phyloP scores from a whole-genome alignment of 2,797 vertebrate species.

The Melanotaenia boesemani region DNA sequence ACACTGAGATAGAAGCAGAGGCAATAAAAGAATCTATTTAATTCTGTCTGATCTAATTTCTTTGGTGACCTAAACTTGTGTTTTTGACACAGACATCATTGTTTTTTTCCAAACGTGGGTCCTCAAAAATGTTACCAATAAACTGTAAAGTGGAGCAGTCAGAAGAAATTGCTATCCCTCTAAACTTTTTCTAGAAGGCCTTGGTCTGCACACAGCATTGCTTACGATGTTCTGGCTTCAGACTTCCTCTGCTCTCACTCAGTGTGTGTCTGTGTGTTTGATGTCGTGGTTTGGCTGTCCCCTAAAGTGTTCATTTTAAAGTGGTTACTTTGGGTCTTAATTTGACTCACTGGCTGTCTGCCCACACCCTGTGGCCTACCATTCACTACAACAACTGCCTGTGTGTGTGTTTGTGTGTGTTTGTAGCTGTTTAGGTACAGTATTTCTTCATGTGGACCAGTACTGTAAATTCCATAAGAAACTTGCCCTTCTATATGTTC shows the following conservation, averaged over 20 bases:
- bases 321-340: slow-evolving; percentile 84
- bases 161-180: slow-evolving; percentile 47
- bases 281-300: slow-evolving; percentile 91
- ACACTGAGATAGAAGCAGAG: not conserved
- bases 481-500: slow-evolving; percentile 40
- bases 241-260: slow-evolving; percentile 66
- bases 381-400: slow-evolving; percentile 71
- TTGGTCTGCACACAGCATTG: slow-evolving; percentile 63
- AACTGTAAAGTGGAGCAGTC: slow-evolving; percentile 53
- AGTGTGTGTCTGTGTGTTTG: slow-evolving; percentile 75
- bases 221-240: slow-evolving; percentile 66
- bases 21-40: slow-evolving; percentile 13
- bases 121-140: slow-evolving; percentile 61
- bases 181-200: slow-evolving; percentile 48
- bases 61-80: slow-evolving; percentile 39
- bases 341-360: slow-evolving; percentile 86
- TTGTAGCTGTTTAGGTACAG: slow-evolving; percentile 26
- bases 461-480: slow-evolving; percentile 56
- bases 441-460: slow-evolving; percentile 44
- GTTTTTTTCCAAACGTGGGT: slow-evolving; percentile 55
- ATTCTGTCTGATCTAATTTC: slow-evolving; percentile 19
- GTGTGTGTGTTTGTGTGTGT: slow-evolving; percentile 34
- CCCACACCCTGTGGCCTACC: slow-evolving; percentile 87
- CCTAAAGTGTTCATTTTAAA: slow-evolving; percentile 88
- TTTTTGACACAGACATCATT: slow-evolving; percentile 16